Conservation (phyloP, 2,888 invertebrate genomes). For the Heliconius aoede region DNA sequence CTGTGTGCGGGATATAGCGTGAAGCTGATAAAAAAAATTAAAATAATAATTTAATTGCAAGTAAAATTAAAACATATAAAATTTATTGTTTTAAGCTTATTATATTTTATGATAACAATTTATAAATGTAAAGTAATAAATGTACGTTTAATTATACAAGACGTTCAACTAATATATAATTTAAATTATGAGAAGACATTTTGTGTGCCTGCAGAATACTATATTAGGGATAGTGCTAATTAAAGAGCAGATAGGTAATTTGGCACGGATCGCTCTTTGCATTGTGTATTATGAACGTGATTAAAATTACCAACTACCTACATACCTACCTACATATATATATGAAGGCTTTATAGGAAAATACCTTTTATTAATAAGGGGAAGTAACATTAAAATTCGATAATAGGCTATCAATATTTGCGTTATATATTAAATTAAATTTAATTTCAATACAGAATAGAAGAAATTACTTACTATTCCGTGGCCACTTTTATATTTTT, state of each 20-base stretch:
- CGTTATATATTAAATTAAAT: no score
- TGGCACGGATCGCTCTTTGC: slow-evolving; percentile 12
- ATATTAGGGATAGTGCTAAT: slow-evolving; percentile 20
- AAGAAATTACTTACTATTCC: no score
- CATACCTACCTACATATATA: no score
- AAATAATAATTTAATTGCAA: not conserved
- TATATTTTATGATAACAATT: not conserved
- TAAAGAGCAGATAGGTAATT: slow-evolving; percentile 24
- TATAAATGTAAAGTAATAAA: not conserved
- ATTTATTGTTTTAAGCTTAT: not conserved
- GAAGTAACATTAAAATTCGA: no score
- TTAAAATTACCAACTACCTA: slow-evolving; percentile 4
- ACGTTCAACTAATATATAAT: not conserved
- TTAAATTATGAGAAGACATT: slow-evolving; percentile 13
- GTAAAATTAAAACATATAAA: not conserved
- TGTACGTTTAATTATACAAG: not conserved
- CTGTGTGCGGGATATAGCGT: no score
- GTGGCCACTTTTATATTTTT: no score
- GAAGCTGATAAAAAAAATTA: no score
- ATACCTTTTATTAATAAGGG: no score
- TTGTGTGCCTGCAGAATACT: slow-evolving; percentile 15
- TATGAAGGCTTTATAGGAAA: not conserved
- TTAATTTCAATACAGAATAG: no score
- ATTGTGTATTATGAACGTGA: slow-evolving; percentile 20
- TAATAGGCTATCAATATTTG: no score